phyloP scores from a whole-genome alignment of 2,888 invertebrate species.

The Synergus japonicus region DNA sequence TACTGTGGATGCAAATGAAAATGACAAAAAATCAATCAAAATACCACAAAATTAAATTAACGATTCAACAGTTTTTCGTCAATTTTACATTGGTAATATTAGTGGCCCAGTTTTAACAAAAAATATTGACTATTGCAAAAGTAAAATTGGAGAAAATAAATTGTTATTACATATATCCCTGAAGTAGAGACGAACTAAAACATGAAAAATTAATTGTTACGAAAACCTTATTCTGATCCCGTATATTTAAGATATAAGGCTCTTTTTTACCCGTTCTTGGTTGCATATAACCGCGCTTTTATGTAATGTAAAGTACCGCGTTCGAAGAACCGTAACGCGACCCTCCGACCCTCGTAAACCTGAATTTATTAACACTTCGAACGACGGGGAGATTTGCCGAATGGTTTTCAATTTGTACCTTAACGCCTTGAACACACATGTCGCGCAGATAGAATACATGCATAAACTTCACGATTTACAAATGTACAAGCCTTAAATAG shows the following conservation, averaged over 20 bases:
- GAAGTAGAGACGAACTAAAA: not conserved
- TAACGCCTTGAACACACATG: conserved; percentile 60
- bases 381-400: conserved; percentile 74
- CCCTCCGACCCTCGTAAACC: conserved; percentile 73
- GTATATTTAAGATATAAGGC: not conserved
- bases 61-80: too few relatives aligned
- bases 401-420: conserved; percentile 78
- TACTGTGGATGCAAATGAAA: too few relatives aligned
- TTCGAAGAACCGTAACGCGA: conserved; percentile 67
- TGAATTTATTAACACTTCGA: conserved; percentile 77
- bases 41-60: too few relatives aligned
- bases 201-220: not conserved
- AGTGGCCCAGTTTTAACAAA: too few relatives aligned
- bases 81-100: too few relatives aligned
- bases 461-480: conserved; percentile 47
- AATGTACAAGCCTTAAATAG: conserved; percentile 30
- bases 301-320: conserved; percentile 58
- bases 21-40: too few relatives aligned
- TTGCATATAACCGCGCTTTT: conserved; percentile 53
- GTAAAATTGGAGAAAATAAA: not conserved
- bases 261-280: conserved; percentile 46
- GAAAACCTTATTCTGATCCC: conserved; percentile 5
- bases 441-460: conserved; percentile 50
- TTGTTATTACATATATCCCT: not conserved
- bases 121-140: too few relatives aligned